A percentile compares a stretch with the other conserved stretches of the same genome.
These are phyloP conservation scores for Lycophotia porphyrea DNA, from an alignment of 2,888 invertebrate genomes.

Conservation along the genomic window DNA sequence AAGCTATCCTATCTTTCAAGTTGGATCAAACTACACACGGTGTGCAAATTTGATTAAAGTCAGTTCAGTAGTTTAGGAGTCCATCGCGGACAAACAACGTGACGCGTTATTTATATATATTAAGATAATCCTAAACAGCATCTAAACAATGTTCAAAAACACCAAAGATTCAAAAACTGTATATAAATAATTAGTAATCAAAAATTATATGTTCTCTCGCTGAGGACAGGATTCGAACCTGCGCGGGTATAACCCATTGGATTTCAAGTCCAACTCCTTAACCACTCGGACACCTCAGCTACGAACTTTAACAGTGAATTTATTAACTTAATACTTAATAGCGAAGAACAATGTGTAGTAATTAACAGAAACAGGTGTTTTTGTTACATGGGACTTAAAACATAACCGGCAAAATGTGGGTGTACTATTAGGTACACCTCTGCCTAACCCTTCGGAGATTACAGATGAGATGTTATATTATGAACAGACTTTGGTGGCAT, in stretches of 20 bases:
- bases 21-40: too few relatives aligned
- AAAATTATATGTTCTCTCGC: constrained; percentile 44
- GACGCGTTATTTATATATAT: too few relatives aligned
- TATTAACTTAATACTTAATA: not conserved
- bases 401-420: not conserved
- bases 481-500: too few relatives aligned
- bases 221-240: constrained; percentile 90
- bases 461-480: not conserved
- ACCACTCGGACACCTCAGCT: constrained; percentile 91
- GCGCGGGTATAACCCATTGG: constrained; percentile 91
- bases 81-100: too few relatives aligned
- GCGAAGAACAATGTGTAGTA: not conserved
- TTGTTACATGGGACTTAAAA: too few relatives aligned
- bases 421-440: not conserved
- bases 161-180: not conserved
- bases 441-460: not conserved
- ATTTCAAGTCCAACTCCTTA: constrained; percentile 91
- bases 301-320: not conserved
- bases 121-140: too few relatives aligned
- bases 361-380: not conserved
- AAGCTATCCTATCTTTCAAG: too few relatives aligned
- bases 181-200: not conserved
- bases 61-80: too few relatives aligned
- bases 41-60: too few relatives aligned
- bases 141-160: not conserved